Evolutionary conservation across 2,888 invertebrate species (phyloP), one percentile per base, ranked within the genome.

Genomic region (Branchellion lobata): DNA sequence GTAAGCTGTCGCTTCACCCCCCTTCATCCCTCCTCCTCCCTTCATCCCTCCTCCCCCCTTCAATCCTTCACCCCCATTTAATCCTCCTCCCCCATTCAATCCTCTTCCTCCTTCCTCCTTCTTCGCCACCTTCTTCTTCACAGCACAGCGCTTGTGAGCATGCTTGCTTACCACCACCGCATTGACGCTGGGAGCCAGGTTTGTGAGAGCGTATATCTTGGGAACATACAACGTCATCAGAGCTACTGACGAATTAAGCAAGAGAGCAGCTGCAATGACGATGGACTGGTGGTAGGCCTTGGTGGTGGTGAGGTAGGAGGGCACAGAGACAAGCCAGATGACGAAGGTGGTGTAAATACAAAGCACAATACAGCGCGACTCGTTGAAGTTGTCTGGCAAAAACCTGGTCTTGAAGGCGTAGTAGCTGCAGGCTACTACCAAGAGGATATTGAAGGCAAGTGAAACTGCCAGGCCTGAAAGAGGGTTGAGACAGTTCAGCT

Each of bases 261-360:
- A 61, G 68, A 84, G 79, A 3, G 84, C 84, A 21, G 82, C 78
- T 11, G 81, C 80, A 24, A 84, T 80, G 36, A 84, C 82, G 29
- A 85, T 75, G 5, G 83, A 79, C 68, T 82, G 83, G 76, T 81
- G 80, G 61, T 79, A 82, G 27, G 83, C 82, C 11, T 81, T 72
- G 1, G 76, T 80, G 5, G 85, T 82, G 36, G 84, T 83, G 78
- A 85, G 83, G 79, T 84, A 85, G 36, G 84, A 83, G 29, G 85
- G 85, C 21, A 85, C 79, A 81, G 85, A 85, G 36, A 84, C 84
- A 21, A 84, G 69, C 84, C 85, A 85, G 71, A 85, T 83, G 53
- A 85, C 82, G 33, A 85, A 79, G 0, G 85, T 85, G 14, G 85
- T 85, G 83, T 84, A 85, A 31, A 85, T 85, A 71, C 84, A 85